Base-by-base conservation (phyloP, 2,797 vertebrate species). In the Atherinosoma microstoma region DNA sequence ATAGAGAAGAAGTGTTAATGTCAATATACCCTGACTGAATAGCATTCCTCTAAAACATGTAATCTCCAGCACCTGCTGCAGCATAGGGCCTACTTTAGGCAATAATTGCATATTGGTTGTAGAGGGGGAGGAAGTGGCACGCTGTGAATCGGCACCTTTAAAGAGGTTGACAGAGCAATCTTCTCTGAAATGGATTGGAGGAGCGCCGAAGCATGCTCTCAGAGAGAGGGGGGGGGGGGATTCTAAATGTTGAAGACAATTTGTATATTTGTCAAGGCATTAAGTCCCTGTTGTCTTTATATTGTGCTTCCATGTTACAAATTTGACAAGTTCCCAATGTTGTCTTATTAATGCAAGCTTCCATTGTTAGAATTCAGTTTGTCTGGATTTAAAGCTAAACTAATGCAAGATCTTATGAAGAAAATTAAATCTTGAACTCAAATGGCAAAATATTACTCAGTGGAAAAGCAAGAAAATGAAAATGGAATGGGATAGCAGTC, bases 61-160 rank as follows among this genome's bases (percentile, higher is more conserved):
- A 56, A 70, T 86, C 75, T 69, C 49, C 74, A 80, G 75, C 84
- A 82, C 86, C 87, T 79, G 84, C 60, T 69, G 16, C 30, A 11
- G 49, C 30, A 15, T 4, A 64, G 79, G 81, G 84, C 69, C 61
- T 73, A 80, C 82, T 82, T 89, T 64, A 79, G 83, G 73, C 58
- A 32, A 84, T 87, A 85, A 89, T 80, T 87, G 89, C 84, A 87
- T 86, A 87, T 88, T 88, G 81, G 81, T 76, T 76, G 75, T 60
- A 56, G 60, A 85, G 65, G 71, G 65, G 80, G 76, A 84, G 80
- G 82, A 85, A 90, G 83, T 80, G 83, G 64, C 84, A 70, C 16
- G 64, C 76, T 78, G 87, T 69, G 81, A 87, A 87, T 78, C 69
- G 67, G 64, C 82, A 84, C 80, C 83, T 89, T 84, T 77, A 88